phyloP scores from a whole-genome alignment of 2,113 vertebrate genomes.

The Cathartes aura region DNA sequence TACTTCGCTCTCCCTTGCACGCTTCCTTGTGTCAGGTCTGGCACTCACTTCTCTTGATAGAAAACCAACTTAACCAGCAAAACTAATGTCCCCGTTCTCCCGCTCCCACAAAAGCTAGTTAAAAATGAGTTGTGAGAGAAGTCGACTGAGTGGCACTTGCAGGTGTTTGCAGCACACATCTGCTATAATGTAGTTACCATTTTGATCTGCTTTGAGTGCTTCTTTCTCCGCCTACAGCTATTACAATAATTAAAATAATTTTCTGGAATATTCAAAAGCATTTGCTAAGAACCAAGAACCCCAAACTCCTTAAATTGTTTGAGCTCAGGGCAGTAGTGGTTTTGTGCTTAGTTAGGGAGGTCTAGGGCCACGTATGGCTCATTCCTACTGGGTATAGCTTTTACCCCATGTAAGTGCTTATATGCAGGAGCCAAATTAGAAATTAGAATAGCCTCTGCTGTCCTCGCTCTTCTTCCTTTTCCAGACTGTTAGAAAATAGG shows the following conservation, averaged over 20 bases:
- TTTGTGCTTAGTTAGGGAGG: not conserved
- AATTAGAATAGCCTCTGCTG: not conserved
- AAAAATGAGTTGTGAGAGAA: not conserved
- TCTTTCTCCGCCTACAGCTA: not conserved
- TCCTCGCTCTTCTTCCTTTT: not conserved
- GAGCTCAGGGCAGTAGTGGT: not conserved
- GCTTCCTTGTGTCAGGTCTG: not conserved
- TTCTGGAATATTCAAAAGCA: not conserved
- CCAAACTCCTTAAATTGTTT: not conserved
- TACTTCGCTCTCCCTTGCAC: not conserved
- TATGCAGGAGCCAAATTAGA: not conserved
- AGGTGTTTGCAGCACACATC: not conserved
- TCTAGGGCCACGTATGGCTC: not conserved
- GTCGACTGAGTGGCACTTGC: not conserved
- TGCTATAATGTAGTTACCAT: not conserved
- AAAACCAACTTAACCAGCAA: not conserved
- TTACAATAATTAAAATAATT: not conserved
- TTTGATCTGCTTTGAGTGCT: not conserved
- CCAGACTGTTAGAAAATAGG: not conserved
- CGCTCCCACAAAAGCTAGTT: not conserved
- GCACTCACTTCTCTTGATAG: not conserved
- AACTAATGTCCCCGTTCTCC: not conserved
- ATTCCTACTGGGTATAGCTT: not conserved
- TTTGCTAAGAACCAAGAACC: not conserved
- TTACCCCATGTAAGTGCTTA: not conserved